Conservation (phyloP, 2,888 invertebrate species). For the Euspilapteryx auroguttella region DNA sequence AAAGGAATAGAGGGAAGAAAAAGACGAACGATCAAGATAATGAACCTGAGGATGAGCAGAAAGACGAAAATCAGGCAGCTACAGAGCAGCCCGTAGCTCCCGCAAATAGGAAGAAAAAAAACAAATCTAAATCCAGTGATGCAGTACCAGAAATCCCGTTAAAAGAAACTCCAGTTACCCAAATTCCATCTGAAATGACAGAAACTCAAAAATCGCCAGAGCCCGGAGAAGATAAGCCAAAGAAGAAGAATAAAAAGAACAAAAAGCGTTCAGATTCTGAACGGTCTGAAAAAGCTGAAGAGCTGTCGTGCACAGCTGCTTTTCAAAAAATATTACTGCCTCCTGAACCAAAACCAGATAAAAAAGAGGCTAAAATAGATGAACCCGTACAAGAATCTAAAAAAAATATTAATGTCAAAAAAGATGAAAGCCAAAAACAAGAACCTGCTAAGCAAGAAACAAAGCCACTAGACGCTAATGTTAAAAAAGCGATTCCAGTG, state of each 20-base stretch:
- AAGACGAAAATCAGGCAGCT: constrained; percentile 6
- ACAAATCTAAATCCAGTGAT: constrained; percentile 25
- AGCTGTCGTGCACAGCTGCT: constrained; percentile 23
- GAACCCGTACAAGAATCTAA: no score
- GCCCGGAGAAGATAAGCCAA: constrained; percentile 9
- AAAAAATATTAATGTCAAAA: constrained; percentile 9
- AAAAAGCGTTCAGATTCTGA: constrained; percentile 28
- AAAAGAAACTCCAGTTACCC: not conserved
- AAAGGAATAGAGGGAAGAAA: constrained; percentile 44
- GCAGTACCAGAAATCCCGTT: constrained; percentile 5
- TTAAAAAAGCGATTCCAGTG: no score
- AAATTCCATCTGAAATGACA: constrained; percentile 2
- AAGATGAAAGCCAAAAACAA: constrained; percentile 12
- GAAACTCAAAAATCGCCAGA: constrained; percentile 17
- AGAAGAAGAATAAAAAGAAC: constrained; percentile 46
- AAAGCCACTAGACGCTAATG: no score
- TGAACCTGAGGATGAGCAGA: constrained; percentile 1
- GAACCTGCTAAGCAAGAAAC: no score
- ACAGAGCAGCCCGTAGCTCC: constrained; percentile 14
- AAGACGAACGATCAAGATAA: constrained; percentile 18
- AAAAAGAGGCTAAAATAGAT: no score
- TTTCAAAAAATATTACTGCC: constrained; percentile 29
- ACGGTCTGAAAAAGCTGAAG: constrained; percentile 28
- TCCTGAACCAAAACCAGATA: no score
- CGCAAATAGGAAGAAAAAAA: constrained; percentile 37